phyloP scores from a whole-genome alignment of 1,140 invertebrate species.

The Micrasema longulum region DNA sequence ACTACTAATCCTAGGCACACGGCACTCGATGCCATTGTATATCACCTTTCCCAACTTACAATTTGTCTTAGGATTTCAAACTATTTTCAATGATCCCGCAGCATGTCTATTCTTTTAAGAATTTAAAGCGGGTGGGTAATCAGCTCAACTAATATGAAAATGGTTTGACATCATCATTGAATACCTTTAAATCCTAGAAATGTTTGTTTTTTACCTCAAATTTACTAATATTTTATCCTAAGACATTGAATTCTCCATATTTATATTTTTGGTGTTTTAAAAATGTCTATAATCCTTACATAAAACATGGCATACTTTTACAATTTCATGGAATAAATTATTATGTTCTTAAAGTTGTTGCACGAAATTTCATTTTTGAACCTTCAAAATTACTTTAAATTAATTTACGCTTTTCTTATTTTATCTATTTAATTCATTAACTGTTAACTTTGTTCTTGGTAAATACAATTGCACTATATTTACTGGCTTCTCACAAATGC shows the following conservation, averaged over 20 bases:
- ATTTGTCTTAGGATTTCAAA: conserved; percentile 18
- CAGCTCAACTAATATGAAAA: conserved; percentile 31
- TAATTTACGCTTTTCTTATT: conserved; percentile 16
- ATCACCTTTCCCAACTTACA: conserved; percentile 28
- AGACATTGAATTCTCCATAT: not conserved
- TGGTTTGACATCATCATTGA: conserved; percentile 29
- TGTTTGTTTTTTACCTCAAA: conserved; percentile 20
- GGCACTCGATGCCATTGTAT: conserved; percentile 57
- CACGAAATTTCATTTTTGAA: conserved; percentile 13
- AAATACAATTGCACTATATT: conserved; percentile 27
- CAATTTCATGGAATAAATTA: conserved; percentile 20
- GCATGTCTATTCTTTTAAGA: not conserved
- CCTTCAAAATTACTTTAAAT: conserved; percentile 14
- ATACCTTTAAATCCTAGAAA: conserved; percentile 28
- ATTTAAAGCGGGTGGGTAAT: not conserved
- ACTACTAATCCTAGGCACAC: conserved; percentile 51
- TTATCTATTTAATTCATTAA: conserved; percentile 7
- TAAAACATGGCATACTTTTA: conserved; percentile 23
- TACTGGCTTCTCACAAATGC: conserved; percentile 27
- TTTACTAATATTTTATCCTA: not conserved
- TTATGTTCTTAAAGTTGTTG: conserved; percentile 26
- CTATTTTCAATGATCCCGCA: conserved; percentile 24
- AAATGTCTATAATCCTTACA: conserved; percentile 21
- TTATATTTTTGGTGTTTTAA: not conserved
- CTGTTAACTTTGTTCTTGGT: conserved; percentile 22